Percentiles rank a stretch among this genome's conserved stretches.
Conservation (phyloP, 1,140 invertebrate species). For the Lysiphlebus fabarum region DNA sequence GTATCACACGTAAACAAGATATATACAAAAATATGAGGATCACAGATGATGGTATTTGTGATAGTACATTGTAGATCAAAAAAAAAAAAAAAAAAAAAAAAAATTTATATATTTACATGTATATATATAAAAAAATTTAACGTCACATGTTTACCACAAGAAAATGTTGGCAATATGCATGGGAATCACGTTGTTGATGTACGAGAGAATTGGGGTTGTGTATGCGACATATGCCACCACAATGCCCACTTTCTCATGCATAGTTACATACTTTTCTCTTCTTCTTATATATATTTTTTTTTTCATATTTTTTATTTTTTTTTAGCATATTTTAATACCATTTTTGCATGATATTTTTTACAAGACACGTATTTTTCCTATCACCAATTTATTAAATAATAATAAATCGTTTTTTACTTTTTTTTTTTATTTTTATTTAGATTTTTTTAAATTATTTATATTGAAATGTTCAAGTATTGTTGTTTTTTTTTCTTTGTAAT, state of each 20-base stretch:
- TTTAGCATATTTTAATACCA: not conserved
- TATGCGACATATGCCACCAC: conserved; percentile 37
- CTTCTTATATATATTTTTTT: not conserved
- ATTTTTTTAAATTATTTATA: no score
- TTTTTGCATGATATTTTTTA: not conserved
- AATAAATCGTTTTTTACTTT: not conserved
- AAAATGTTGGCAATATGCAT: conserved; percentile 40
- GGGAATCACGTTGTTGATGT: conserved; percentile 50
- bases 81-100: not conserved
- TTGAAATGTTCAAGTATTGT: no score
- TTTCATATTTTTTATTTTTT: not conserved
- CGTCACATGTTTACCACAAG: conserved; percentile 11
- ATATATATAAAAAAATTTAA: not conserved
- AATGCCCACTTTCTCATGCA: not conserved
- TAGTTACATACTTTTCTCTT: not conserved
- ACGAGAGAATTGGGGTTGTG: conserved; percentile 35
- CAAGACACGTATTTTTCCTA: no score
- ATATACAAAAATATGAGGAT: no score
- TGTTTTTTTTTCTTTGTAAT: no score
- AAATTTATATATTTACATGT: no score
- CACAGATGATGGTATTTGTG: no score
- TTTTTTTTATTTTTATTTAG: no score
- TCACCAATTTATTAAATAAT: not conserved
- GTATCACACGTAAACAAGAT: no score
- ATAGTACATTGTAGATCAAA: not conserved